Evolutionary conservation across 1,140 invertebrate species (phyloP).

Genomic region (Conus betulinus): DNA sequence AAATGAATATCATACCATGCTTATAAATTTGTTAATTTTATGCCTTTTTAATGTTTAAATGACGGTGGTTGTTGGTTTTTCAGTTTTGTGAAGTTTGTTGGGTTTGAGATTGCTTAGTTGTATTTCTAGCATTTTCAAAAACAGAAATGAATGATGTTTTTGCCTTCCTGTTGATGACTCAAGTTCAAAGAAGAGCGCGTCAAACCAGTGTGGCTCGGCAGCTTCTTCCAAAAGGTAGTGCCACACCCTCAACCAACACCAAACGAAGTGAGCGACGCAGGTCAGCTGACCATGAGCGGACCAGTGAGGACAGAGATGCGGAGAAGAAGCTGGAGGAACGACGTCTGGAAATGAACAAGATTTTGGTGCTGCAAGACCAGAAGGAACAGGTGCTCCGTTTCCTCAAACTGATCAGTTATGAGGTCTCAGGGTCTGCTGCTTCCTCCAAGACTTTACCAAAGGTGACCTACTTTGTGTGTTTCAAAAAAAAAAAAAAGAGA

Average conservation of each 20-base stretch:
- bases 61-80: too few relatives aligned
- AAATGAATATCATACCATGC: too few relatives aligned
- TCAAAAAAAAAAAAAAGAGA: too few relatives aligned
- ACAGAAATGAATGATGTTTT: too few relatives aligned
- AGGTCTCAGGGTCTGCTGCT: background rate
- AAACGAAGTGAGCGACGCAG: background rate
- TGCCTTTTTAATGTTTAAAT: too few relatives aligned
- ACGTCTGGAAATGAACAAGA: constrained; percentile 51
- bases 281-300: background rate
- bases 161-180: too few relatives aligned
- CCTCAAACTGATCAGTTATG: constrained; percentile 18
- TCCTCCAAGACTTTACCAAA: background rate
- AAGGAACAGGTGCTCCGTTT: constrained; percentile 54
- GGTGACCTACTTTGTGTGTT: background rate
- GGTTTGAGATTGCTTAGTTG: too few relatives aligned
- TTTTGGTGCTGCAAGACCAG: constrained; percentile 55
- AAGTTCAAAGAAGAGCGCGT: constrained; percentile 15
- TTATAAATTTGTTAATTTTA: too few relatives aligned
- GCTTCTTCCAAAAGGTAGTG: background rate
- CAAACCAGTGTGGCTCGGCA: background rate
- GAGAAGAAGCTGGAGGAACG: constrained; percentile 41
- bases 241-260: background rate
- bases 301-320: background rate
- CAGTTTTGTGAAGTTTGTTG: too few relatives aligned
- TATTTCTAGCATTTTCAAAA: too few relatives aligned